A percentile compares a stretch with the other conserved stretches of the same genome.
These are phyloP conservation scores for Scyliorhinus canicula DNA, from an alignment of 2,797 vertebrate genomes.

Conservation along the genomic window DNA sequence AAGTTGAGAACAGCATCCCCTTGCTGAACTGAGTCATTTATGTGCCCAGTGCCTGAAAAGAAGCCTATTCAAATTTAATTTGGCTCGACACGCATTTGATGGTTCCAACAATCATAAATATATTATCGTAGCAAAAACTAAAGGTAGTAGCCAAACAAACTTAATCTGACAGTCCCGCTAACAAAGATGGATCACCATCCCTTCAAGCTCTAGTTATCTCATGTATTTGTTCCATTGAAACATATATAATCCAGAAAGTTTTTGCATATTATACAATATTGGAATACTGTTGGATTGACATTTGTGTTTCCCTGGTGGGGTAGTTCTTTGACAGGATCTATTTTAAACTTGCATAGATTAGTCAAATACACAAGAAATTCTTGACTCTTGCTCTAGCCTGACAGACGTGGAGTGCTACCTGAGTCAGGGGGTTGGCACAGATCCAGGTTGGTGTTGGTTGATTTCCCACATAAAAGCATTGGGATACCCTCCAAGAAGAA, in stretches of 20 bases:
- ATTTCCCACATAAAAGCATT: neutral
- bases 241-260: neutral
- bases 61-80: slow-evolving; percentile 22
- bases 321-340: neutral
- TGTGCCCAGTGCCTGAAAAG: neutral
- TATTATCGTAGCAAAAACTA: neutral
- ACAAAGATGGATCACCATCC: neutral
- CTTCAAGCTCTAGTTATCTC: neutral
- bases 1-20: neutral
- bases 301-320: neutral
- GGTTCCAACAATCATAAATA: neutral
- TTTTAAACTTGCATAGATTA: neutral
- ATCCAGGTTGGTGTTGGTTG: neutral
- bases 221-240: neutral
- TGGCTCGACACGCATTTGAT: neutral
- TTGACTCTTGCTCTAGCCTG: neutral
- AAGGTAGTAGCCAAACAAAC: neutral
- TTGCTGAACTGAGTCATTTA: neutral
- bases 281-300: neutral
- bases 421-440: neutral
- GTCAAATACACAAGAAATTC: neutral
- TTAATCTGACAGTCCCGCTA: slow-evolving; percentile 12
- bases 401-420: neutral
- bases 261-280: neutral
- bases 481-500: neutral